phyloP scores from a whole-genome alignment of 2,113 vertebrate species.

The Choloepus hoffmanni region DNA sequence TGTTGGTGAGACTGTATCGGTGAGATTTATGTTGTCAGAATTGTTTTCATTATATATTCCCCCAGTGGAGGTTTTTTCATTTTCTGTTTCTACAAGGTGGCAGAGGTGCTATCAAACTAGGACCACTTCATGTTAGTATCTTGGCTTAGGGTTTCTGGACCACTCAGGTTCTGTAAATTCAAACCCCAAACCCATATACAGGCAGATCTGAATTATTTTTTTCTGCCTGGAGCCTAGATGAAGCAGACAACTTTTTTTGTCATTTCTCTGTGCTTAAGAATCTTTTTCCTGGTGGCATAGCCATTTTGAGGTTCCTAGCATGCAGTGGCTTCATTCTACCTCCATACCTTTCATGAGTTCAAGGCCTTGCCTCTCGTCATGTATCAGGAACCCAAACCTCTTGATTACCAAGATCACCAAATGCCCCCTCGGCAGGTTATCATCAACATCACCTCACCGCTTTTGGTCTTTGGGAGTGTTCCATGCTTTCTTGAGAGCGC shows the following conservation, averaged over 20 bases:
- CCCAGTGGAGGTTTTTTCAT: neutral
- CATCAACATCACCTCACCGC: neutral
- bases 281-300: neutral
- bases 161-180: neutral
- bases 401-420: neutral
- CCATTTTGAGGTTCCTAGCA: neutral
- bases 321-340: neutral
- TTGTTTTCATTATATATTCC: neutral
- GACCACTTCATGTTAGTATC: neutral
- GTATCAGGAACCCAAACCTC: neutral
- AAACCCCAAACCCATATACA: neutral
- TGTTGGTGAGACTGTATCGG: constrained; percentile 1
- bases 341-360: neutral
- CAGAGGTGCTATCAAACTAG: neutral
- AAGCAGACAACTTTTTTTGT: neutral
- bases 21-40: neutral
- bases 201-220: neutral
- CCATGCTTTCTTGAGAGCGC: neutral
- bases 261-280: neutral
- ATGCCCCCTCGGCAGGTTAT: neutral
- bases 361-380: neutral
- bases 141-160: neutral
- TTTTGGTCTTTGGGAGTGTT: neutral
- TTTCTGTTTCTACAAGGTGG: neutral
- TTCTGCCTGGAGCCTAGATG: neutral